Evolutionary conservation across 2,888 invertebrate genomes (phyloP).

Genomic region (Napeogenes sylphis): DNA sequence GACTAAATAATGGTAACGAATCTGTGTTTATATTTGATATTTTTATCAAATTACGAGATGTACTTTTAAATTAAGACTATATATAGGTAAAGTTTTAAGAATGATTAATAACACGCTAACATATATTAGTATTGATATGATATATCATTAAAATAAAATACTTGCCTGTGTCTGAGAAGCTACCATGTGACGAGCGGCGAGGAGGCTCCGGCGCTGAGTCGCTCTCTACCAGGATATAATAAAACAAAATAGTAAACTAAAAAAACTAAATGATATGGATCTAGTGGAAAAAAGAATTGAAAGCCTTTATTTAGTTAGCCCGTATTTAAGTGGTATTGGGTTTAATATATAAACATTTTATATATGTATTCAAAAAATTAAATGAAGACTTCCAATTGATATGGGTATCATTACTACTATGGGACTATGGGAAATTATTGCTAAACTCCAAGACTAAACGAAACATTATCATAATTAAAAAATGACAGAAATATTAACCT

Average conservation of each 20-base stretch:
- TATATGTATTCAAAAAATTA: not conserved
- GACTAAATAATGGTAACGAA: too few relatives aligned
- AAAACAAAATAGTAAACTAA: slow-evolving; percentile 55
- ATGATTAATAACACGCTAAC: too few relatives aligned
- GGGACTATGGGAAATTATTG: slow-evolving; percentile 9
- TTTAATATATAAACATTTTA: too few relatives aligned
- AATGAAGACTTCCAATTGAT: slow-evolving; percentile 17
- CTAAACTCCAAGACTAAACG: slow-evolving; percentile 66
- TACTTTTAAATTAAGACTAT: too few relatives aligned
- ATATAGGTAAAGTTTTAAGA: too few relatives aligned
- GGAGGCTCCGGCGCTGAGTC: slow-evolving; percentile 81
- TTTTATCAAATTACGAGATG: too few relatives aligned
- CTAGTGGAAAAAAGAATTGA: slow-evolving; percentile 41
- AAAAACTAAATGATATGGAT: slow-evolving; percentile 32
- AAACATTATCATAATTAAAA: slow-evolving; percentile 33
- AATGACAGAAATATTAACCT: slow-evolving; percentile 74
- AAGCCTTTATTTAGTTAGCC: not conserved
- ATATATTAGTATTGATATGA: not conserved
- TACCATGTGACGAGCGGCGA: slow-evolving; percentile 76
- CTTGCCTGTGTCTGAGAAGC: slow-evolving; percentile 79
- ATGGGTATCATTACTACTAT: not conserved
- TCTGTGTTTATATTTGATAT: too few relatives aligned
- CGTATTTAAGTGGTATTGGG: too few relatives aligned
- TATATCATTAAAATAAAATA: slow-evolving; percentile 10
- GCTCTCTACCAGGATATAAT: slow-evolving; percentile 75